These are phyloP conservation scores for Bothrops jararaca DNA, from an alignment of 2,113 vertebrate species.

Conservation along the genomic window DNA sequence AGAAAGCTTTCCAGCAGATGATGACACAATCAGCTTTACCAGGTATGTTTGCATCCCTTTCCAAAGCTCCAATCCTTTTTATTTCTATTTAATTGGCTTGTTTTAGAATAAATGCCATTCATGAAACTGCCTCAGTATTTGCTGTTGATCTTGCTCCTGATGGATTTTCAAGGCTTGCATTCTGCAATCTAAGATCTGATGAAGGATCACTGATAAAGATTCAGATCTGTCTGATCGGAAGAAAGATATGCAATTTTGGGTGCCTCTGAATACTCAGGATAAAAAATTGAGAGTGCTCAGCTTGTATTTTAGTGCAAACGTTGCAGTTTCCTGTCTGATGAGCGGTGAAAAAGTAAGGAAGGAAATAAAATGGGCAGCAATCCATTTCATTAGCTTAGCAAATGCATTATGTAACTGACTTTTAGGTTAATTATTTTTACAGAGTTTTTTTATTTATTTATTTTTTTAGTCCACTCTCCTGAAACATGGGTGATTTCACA, in stretches of 20 bases:
- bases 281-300: background rate
- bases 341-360: background rate
- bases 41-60: background rate
- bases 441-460: background rate
- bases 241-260: background rate
- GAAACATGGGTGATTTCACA: background rate
- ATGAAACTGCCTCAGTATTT: background rate
- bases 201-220: background rate
- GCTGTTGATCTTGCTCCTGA: background rate
- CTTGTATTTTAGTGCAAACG: background rate
- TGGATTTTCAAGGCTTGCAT: background rate
- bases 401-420: constrained; percentile 4
- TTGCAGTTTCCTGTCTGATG: constrained; percentile 11
- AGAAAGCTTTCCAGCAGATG: background rate
- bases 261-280: background rate
- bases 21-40: background rate
- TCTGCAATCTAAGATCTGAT: background rate
- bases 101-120: background rate
- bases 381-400: constrained; percentile 3
- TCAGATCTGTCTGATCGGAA: background rate
- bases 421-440: background rate
- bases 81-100: background rate
- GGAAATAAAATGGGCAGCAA: background rate
- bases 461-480: background rate
- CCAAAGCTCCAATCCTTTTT: background rate